Base-by-base conservation (phyloP, 2,113 vertebrate genomes). In the Acanthisitta chloris region DNA sequence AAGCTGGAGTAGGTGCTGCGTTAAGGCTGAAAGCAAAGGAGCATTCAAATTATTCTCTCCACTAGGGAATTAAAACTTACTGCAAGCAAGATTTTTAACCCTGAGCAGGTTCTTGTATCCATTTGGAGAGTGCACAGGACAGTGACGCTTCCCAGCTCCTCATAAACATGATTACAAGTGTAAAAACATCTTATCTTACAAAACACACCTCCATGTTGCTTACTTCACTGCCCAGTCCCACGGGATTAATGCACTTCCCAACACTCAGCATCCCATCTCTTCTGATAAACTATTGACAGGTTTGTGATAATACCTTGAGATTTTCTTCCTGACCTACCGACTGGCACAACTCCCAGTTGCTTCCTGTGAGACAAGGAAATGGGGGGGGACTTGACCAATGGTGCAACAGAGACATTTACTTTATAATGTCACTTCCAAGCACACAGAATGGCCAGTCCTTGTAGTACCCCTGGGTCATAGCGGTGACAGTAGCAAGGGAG, bases 11-110 rank as follows among this genome's bases (percentile, higher is more conserved):
- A 33, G 98, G 94, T 94, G 98, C 97, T 43, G 96, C 46, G 73
- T 98, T 97, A 98, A 98, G 97, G 97, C 98, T 98, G 98, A 58
- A 95, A 90, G 97, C 94, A 86, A 67, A 86, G 69, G 82, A 76
- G 61, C 78, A 86, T 8, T 40, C 51, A 54, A 88, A 48, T 97
- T 92, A 97, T 45, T 88, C 33, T 87, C 58, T 87, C 19, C 23
- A 8, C 4, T 2, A 36, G 2, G n/a, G 65, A 77, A 82, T 15
- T 19, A 51, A 66, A 82, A 78, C 48, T 14, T 57, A 48, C 2
- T 11, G 40, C 57, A 87, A 78, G 65, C 31, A 54, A 80, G n/a
- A n/a, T 12, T 78, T 70, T 70, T 42, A 90, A 78, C 24, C 6
- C 34, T 5, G 3, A 66, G 25, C 7, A 25, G 46, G 23, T 25